Base-by-base conservation (phyloP, 1,140 invertebrate genomes). In the Platyura marginata region DNA sequence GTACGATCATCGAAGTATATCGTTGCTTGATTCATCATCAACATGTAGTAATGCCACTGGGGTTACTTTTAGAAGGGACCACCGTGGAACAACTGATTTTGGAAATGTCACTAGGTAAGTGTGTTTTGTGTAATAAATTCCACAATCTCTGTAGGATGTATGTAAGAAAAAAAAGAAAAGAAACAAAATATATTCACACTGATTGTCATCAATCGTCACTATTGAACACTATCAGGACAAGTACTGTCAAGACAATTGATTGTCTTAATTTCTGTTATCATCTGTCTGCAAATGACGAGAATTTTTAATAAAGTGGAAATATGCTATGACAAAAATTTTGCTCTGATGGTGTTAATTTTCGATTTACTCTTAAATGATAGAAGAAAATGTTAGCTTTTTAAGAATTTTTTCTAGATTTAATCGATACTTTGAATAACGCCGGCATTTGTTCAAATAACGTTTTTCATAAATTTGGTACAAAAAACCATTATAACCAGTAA, bases 1-100 rank as follows among this genome's bases (percentile, higher is more conserved):
- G 0, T 60, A 59, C 23, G 55, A 60, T 44, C 55, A 60, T 33
- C 49, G 57, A n/a, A 61, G 56, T 9, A 53, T 58, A 49, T 61
- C 58, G 2, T 20, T 32, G 25, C 13, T 44, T 18, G 21, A 34
- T 18, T 44, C 42, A 11, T 15, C 39, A 19, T 9, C 8, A 9
- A 21, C 6, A 8, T 8, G 11, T 11, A 22, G 13, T 22, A 38
- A 11, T 9, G 10, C 39, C 8, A 11, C 15, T 21, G 10, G 9
- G 5, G 5, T 16, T 18, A 19, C 6, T 40, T 40, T 20, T 21
- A 19, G 39, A 21, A 11, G 39, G 10, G 39, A 40, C 21, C 39
- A 40, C 8, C 39, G 39, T 18, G 19, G 11, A 21, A 22, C 18
- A 6, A 11, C 21, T 4, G 39, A 40, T 40, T 21, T 20, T 40